Evolutionary conservation across 2,888 invertebrate species (phyloP).

Genomic region (Synergus umbraculus): DNA sequence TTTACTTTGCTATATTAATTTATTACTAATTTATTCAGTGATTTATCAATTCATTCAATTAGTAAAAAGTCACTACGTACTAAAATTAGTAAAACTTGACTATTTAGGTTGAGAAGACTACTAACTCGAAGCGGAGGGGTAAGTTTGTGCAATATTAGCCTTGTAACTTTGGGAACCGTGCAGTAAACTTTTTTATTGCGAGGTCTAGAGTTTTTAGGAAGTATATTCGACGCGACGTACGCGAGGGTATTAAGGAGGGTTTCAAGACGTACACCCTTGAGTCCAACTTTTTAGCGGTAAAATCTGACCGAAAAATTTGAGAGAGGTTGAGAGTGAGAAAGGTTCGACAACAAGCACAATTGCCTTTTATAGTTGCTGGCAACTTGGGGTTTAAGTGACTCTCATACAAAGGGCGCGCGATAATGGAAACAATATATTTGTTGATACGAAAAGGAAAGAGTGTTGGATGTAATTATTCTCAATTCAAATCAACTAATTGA

Average conservation of each 20-base stretch:
- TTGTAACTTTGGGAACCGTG: background rate
- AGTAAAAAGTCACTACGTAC: too few species aligned
- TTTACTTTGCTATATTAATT: too few species aligned
- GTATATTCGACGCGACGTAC: background rate
- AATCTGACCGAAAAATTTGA: background rate
- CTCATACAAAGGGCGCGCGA: background rate
- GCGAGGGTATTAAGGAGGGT: background rate
- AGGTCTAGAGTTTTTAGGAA: background rate
- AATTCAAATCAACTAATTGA: too few species aligned
- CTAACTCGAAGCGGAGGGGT: background rate
- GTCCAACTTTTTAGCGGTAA: background rate
- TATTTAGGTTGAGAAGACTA: background rate
- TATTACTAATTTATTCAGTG: too few species aligned
- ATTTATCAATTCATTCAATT: too few species aligned
- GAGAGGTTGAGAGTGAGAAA: background rate
- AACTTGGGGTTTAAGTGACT: background rate
- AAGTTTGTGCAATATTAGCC: conserved; percentile 16
- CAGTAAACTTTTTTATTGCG: background rate
- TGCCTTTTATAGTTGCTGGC: background rate
- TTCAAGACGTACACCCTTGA: background rate
- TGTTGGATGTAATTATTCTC: too few species aligned
- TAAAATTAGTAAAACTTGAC: too few species aligned
- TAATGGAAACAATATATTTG: background rate
- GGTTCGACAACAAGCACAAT: background rate
- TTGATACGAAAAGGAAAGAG: background rate